phyloP scores from a whole-genome alignment of 2,888 invertebrate species.

The Nematopogon swammerdamellus region DNA sequence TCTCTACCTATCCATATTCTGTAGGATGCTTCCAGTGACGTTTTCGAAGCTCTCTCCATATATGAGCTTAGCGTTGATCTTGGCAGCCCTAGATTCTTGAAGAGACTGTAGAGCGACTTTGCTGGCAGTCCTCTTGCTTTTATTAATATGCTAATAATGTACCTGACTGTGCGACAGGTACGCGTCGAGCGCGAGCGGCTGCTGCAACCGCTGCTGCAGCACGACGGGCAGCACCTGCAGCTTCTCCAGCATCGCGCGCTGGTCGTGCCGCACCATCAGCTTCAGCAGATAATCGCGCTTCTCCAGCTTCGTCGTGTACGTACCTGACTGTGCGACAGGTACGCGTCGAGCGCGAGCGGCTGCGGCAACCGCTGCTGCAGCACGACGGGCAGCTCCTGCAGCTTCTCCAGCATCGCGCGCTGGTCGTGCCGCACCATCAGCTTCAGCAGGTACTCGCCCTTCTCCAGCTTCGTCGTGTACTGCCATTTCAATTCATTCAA shows the following conservation, averaged over 20 bases:
- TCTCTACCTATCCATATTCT: too few species aligned
- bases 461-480: constrained; percentile 87
- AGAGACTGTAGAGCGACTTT: too few species aligned
- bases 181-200: constrained; percentile 71
- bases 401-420: constrained; percentile 77
- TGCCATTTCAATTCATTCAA: constrained; percentile 34
- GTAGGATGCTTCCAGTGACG: too few species aligned
- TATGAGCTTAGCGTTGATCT: too few species aligned
- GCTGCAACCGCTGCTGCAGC: constrained; percentile 72
- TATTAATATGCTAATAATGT: too few species aligned
- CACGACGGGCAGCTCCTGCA: constrained; percentile 74
- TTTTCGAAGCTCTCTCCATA: too few species aligned
- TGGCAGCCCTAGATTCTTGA: too few species aligned
- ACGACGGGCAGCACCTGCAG: constrained; percentile 75
- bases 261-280: constrained; percentile 89
- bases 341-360: constrained; percentile 74
- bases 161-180: constrained; percentile 51
- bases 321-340: constrained; percentile 41
- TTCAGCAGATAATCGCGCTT: constrained; percentile 92
- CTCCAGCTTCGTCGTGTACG: constrained; percentile 82
- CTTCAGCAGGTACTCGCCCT: constrained; percentile 88
- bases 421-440: constrained; percentile 91
- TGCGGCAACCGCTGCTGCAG: constrained; percentile 73
- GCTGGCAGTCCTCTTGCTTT: too few species aligned
- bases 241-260: constrained; percentile 78